Base-by-base conservation (phyloP, 2,888 invertebrate species). In the Tipula confusa region DNA sequence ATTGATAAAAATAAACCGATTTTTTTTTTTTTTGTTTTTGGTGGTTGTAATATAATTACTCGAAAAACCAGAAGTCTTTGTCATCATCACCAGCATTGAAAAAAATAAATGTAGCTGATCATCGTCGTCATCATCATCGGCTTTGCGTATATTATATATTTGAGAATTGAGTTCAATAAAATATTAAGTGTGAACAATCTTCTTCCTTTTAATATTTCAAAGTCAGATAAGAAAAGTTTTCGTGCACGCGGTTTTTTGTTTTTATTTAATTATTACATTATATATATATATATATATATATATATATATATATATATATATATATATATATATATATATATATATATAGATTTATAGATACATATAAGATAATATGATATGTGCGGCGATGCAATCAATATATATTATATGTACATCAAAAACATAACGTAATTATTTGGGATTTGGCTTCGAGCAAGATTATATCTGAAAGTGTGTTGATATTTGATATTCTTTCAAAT, bases 41-140 rank as follows among this genome's bases (percentile, higher is more conserved):
- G 11, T 64, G 64, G 24, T 24, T 64, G 64, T 64, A 64, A 64
- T 64, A 64, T 64, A 64, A 64, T 64, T 64, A 64, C 64, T 29
- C 80, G 31, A 80, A 80, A 80, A 80, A 80, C 80, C 80, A 80
- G 80, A 80, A 80, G 80, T 80, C 80, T 80, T 80, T 29, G 31
- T 64, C 64, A 64, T 64, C 64, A 64, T 64, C 64, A 64, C 64
- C 24, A 64, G 29, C 80, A 29, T 80, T n/a, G 80, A 29, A 7
- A n/a, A n/a, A n/a, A n/a, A n/a, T n/a, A n/a, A n/a, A 80, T 80
- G 15, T 80, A 64, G 64, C 80, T 29, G 80, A 80, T 29, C 29
- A 29, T 29, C 79, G 13, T 79, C 79, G 13, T 79, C 31, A 31
- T 31, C 31, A 79, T 79, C 79, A 79, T 15, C 80, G 15, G 29